These are phyloP conservation scores for Phalacrocorax pelagicus DNA, from an alignment of 2,113 vertebrate genomes.

Conservation along the genomic window DNA sequence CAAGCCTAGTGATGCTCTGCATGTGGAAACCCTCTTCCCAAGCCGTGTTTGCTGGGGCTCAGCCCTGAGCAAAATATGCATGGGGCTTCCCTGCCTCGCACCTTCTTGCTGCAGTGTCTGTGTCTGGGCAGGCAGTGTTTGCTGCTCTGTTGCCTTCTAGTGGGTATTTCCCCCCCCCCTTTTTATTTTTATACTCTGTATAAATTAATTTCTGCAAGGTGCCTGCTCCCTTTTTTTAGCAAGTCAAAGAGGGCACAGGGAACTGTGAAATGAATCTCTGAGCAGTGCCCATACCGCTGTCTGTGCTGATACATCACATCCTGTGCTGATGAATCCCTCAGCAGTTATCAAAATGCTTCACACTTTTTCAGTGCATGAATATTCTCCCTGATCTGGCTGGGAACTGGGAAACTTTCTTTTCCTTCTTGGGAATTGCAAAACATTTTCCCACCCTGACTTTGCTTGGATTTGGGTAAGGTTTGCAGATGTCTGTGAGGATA, in stretches of 20 bases:
- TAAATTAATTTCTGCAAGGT: neutral
- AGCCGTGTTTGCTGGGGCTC: neutral
- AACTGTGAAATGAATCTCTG: neutral
- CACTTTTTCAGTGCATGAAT: accelerated
- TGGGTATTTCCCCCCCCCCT: neutral
- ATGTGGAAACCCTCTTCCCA: accelerated
- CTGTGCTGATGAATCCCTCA: neutral
- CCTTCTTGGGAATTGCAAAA: neutral
- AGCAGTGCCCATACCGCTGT: neutral
- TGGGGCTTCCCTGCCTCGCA: neutral
- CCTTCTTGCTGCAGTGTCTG: neutral
- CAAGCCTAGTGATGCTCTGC: neutral
- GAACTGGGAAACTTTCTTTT: neutral
- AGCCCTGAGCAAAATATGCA: accelerated
- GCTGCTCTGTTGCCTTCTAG: neutral
- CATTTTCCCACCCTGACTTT: neutral
- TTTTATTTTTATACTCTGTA: neutral
- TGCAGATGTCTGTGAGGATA: neutral
- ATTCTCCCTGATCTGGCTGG: neutral
- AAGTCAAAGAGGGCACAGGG: neutral
- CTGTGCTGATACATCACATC: neutral
- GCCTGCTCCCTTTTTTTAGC: neutral
- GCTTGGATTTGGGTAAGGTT: neutral
- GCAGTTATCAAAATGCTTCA: neutral
- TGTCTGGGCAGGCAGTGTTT: neutral